Conservation (phyloP, 2,797 vertebrate species). For the Cryptoprocta ferox region DNA sequence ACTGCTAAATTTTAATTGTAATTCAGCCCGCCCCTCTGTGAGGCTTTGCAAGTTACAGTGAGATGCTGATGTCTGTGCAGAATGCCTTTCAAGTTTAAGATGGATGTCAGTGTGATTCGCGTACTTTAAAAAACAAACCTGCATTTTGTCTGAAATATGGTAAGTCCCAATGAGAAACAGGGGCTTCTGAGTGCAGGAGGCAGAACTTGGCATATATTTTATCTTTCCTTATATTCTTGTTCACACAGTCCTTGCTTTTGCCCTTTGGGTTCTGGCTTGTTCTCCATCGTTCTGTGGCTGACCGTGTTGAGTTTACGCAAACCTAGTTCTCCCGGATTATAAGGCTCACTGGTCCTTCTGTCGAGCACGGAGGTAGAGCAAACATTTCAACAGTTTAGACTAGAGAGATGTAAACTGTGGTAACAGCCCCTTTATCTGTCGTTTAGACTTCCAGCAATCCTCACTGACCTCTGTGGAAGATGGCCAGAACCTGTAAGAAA, state of each 20-base stretch:
- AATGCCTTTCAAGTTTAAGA: slow-evolving; percentile 50
- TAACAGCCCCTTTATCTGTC: slow-evolving; percentile 55
- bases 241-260: slow-evolving; percentile 50
- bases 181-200: slow-evolving; percentile 19
- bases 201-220: slow-evolving; percentile 47
- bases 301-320: slow-evolving; percentile 43
- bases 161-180: slow-evolving; percentile 45
- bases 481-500: slow-evolving; percentile 23
- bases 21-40: slow-evolving; percentile 44
- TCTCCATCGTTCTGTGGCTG: slow-evolving; percentile 35
- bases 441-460: slow-evolving; percentile 56
- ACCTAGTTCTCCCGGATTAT: slow-evolving; percentile 20
- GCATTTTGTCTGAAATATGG: slow-evolving; percentile 29
- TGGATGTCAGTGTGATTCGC: neutral
- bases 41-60: slow-evolving; percentile 29
- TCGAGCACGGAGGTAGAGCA: slow-evolving; percentile 14
- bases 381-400: slow-evolving; percentile 59
- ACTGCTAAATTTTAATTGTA: slow-evolving; percentile 52
- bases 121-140: neutral
- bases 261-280: neutral
- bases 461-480: slow-evolving; percentile 52
- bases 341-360: slow-evolving; percentile 38
- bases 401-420: slow-evolving; percentile 11
- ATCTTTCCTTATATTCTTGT: slow-evolving; percentile 56
- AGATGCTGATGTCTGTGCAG: neutral